phyloP scores from a whole-genome alignment of 2,113 vertebrate genomes.

The Edolisoma coerulescens region DNA sequence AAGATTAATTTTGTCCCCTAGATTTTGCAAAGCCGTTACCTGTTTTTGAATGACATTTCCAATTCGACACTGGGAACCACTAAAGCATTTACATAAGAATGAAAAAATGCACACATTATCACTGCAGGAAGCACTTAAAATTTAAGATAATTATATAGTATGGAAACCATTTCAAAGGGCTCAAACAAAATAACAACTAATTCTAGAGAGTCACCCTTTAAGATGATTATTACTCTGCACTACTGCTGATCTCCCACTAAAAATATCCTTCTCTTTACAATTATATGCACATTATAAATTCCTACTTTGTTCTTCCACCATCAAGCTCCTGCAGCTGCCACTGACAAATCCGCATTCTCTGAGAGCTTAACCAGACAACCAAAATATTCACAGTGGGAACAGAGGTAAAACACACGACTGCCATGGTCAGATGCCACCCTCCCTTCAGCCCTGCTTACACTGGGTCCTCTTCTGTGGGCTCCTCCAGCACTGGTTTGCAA shows the following conservation, averaged over 20 bases:
- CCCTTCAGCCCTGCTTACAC: background rate
- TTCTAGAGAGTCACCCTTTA: slow-evolving; percentile 62
- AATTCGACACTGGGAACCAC: slow-evolving; percentile 24
- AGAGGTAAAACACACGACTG: background rate
- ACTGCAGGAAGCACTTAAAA: slow-evolving; percentile 68
- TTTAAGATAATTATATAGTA: slow-evolving; percentile 72
- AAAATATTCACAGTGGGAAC: background rate
- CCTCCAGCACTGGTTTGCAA: background rate
- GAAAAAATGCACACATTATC: slow-evolving; percentile 67
- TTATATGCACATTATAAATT: slow-evolving; percentile 61
- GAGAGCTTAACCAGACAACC: slow-evolving; percentile 48
- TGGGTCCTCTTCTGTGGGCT: fast-evolving
- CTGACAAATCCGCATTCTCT: slow-evolving; percentile 61
- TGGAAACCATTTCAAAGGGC: slow-evolving; percentile 59
- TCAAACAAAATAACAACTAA: slow-evolving; percentile 72
- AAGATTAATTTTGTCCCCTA: slow-evolving; percentile 16
- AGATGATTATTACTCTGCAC: slow-evolving; percentile 60
- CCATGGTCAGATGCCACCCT: fast-evolving
- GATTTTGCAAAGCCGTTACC: slow-evolving; percentile 43
- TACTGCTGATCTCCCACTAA: slow-evolving; percentile 28
- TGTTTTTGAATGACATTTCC: slow-evolving; percentile 60
- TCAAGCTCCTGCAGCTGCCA: slow-evolving; percentile 57
- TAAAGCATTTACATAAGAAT: slow-evolving; percentile 66
- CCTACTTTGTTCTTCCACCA: slow-evolving; percentile 63
- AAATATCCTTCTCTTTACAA: slow-evolving; percentile 54